Base-by-base conservation (phyloP, 2,888 invertebrate species). In the Thecophora atra region DNA sequence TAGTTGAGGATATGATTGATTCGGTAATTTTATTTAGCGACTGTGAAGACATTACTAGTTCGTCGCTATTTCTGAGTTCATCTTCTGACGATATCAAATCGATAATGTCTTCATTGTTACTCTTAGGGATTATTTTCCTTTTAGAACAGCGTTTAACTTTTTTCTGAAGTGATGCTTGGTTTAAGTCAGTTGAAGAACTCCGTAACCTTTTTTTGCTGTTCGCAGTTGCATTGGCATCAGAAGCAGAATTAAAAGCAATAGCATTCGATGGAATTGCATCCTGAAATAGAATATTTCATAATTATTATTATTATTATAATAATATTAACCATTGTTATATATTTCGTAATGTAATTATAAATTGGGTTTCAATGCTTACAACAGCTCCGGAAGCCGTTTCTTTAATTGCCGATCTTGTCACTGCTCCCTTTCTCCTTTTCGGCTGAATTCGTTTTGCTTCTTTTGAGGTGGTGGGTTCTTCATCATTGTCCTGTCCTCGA, bases 391-490 rank as follows among this genome's bases (percentile, higher is more conserved):
- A 19, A 47, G 47, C 26, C n/a, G 1, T 58, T 15, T 24, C 17
- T 58, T 58, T 17, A 3, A 24, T 17, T 0, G 15, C 5, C 24
- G 58, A 11, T 13, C 15, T 58, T 15, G 26, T 64, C 11, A 44
- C 15, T 11, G 15, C 24, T 15, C 11, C 24, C 15, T 47, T 64
- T 15, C 26, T 4, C 15, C 0, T 64, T 64, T n/a, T 44, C 6
- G 26, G 13, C 17, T 47, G 2, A 17, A 21, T 17, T n/a, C 19
- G 6, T 44, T 21, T 13, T 44, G 44, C 52, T 52, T 26, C 62
- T 63, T 44, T 70, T 62, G 70, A 52, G 15, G 60, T 51, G 28
- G 44, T 69, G n/a, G 37, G 3, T 24, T 68, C 21, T 68, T n/a
- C 11, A 3, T 44, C n/a, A 0, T 37, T 17, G 21, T n/a, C 1